A percentile compares a stretch with the other conserved stretches of the same genome.
Evolutionary conservation across 2,113 vertebrate genomes (phyloP).

Genomic region (Coregonus clupeaformis): DNA sequence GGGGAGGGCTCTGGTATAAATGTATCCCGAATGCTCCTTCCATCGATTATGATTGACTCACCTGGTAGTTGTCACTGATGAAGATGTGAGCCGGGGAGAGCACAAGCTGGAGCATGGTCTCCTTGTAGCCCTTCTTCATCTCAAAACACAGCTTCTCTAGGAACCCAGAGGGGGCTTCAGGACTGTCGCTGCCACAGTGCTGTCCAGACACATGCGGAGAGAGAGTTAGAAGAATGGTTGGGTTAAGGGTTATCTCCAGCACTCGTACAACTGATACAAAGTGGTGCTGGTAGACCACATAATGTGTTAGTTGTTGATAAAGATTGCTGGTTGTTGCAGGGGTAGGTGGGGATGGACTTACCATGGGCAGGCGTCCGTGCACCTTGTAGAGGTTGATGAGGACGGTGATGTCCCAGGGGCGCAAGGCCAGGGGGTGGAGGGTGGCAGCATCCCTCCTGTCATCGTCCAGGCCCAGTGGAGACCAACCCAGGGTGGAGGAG

Average conservation of each 20-base stretch:
- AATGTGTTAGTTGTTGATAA: too few relatives aligned
- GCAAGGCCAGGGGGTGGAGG: slow-evolving; percentile 84
- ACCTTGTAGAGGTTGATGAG: slow-evolving; percentile 95
- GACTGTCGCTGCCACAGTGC: slow-evolving; percentile 91
- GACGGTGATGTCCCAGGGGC: slow-evolving; percentile 97
- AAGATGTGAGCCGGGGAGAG: slow-evolving; percentile 92
- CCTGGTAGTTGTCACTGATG: slow-evolving; percentile 94
- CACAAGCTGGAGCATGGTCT: slow-evolving; percentile 94
- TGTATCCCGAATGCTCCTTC: too few relatives aligned
- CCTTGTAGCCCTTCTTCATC: slow-evolving; percentile 97
- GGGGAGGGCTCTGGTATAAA: too few relatives aligned
- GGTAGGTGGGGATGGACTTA: slow-evolving; percentile 61
- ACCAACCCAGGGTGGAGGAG: slow-evolving; percentile 92
- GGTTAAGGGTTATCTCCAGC: background rate
- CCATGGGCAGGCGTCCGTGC: slow-evolving; percentile 90
- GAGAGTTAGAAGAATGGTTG: background rate
- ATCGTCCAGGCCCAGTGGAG: slow-evolving; percentile 83
- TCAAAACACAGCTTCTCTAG: slow-evolving; percentile 95
- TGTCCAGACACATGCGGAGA: slow-evolving; percentile 43
- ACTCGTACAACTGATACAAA: too few relatives aligned
- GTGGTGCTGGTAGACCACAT: too few relatives aligned
- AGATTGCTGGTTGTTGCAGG: background rate
- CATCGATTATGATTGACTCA: slow-evolving; percentile 48
- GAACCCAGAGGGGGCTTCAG: slow-evolving; percentile 90
- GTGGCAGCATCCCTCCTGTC: slow-evolving; percentile 73